A percentile compares a stretch with the other conserved stretches of the same genome.
Conservation (phyloP, 1,140 invertebrate genomes). For the Myzus persicae region DNA sequence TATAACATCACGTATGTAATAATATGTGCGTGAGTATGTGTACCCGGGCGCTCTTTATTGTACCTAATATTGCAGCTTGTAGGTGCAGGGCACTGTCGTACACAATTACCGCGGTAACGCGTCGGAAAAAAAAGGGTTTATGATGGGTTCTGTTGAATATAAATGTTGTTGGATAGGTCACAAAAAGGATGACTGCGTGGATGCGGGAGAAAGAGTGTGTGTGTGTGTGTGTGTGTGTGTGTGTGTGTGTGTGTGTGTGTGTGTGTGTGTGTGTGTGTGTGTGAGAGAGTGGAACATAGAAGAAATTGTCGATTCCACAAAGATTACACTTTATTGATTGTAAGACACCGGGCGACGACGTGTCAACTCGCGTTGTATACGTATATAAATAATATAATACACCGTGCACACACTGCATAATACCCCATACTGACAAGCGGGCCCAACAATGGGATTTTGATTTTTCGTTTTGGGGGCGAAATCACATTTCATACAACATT, state of each 20-base stretch:
- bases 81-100: not conserved
- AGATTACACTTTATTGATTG: slow-evolving; percentile 39
- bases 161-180: not conserved
- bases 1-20: not conserved
- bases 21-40: not conserved
- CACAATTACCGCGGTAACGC: slow-evolving; percentile 8
- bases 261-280: too few relatives aligned
- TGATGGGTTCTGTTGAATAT: slow-evolving; percentile 12
- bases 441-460: slow-evolving; percentile 5
- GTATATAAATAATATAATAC: not conserved
- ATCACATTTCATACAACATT: not conserved
- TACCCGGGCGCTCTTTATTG: not conserved
- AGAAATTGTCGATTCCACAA: not conserved
- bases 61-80: not conserved
- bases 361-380: not conserved
- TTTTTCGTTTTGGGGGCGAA: slow-evolving; percentile 24
- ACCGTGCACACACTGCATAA: not conserved
- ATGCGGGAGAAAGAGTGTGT: not conserved
- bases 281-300: not conserved
- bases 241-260: too few relatives aligned
- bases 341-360: slow-evolving; percentile 3
- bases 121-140: slow-evolving; percentile 4
- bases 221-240: too few relatives aligned
- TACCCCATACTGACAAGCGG: not conserved
- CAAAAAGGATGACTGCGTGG: not conserved